Base-by-base conservation (phyloP, 2,888 invertebrate genomes). In the Apamea epomidion region DNA sequence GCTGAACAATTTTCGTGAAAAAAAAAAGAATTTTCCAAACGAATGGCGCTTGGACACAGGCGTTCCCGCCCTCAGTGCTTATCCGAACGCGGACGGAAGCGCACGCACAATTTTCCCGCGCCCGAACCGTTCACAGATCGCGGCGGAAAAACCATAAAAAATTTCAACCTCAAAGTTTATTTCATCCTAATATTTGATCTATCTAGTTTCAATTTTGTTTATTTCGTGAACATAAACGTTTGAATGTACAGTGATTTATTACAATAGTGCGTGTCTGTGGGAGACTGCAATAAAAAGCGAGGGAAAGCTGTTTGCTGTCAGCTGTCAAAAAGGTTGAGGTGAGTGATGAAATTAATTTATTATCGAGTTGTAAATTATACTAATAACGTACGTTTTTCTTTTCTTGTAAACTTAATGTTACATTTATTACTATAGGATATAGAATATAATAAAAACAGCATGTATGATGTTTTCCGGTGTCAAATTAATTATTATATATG, bases 241-340 rank as follows among this genome's bases (percentile, higher is more conserved):
- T 83, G 69, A 79, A 88, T 89, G 80, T 87, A 85, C 82, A 89
- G 91, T 92, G 92, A 92, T 93, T 93, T 93, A 91, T 91, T 89
- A 84, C 85, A 89, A 92, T 91, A 88, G 93, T 91, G 93, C 91
- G 93, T 92, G 91, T 89, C 84, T 92, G 90, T 90, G 93, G 80
- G 74, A 88, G 86, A 90, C 88, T 91, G 91, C 88, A 91, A 91
- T 91, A 92, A 91, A 92, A 92, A 88, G 75, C 83, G 87, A 86
- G 88, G 89, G 90, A 90, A 92, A 91, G 91, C 94, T 93, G 94
- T 85, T 91, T 82, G 91, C 92, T 93, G 95, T 94, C 94, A 94
- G 92, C 94, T 94, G 95, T 95, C 95, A 95, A 93, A 94, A 94
- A 90, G 92, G 93, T 92, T 90, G 93, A 94, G 96, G 96, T 96